phyloP scores from a whole-genome alignment of 2,113 vertebrate species.

The Scatophagus argus region DNA sequence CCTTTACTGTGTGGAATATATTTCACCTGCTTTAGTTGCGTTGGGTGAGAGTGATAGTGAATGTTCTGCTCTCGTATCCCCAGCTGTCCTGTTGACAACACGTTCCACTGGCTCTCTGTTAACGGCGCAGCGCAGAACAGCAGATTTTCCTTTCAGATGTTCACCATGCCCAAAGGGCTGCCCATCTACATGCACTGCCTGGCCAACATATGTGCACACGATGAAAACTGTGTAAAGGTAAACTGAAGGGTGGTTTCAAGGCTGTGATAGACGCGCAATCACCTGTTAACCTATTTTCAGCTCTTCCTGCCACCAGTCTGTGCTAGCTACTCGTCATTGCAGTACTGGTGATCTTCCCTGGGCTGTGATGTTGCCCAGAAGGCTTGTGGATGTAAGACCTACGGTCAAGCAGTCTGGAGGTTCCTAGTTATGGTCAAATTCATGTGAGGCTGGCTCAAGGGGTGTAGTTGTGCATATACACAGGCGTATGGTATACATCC shows the following conservation, averaged over 20 bases:
- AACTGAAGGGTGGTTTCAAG: neutral
- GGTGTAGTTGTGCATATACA: neutral
- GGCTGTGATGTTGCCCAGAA: neutral
- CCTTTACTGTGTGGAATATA: too few relatives aligned
- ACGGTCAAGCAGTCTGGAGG: neutral
- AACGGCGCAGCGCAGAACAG: slow-evolving; percentile 65
- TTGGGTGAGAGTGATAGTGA: neutral
- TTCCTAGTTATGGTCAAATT: neutral
- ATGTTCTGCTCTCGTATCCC: neutral
- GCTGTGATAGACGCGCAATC: too few relatives aligned
- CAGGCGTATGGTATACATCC: neutral
- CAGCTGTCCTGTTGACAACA: slow-evolving; percentile 78
- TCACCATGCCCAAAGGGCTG: slow-evolving; percentile 68
- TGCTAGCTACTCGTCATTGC: neutral
- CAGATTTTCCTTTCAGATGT: slow-evolving; percentile 81
- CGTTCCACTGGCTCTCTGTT: slow-evolving; percentile 74
- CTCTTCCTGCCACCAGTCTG: too few relatives aligned
- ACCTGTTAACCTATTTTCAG: neutral
- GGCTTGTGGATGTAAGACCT: neutral
- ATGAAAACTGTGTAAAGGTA: slow-evolving; percentile 76
- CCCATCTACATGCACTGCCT: slow-evolving; percentile 81
- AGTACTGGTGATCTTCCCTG: neutral
- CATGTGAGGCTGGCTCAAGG: too few relatives aligned
- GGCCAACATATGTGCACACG: slow-evolving; percentile 68
- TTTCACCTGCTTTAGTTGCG: neutral